phyloP scores from a whole-genome alignment of 2,113 vertebrate genomes.

The Riparia riparia region DNA sequence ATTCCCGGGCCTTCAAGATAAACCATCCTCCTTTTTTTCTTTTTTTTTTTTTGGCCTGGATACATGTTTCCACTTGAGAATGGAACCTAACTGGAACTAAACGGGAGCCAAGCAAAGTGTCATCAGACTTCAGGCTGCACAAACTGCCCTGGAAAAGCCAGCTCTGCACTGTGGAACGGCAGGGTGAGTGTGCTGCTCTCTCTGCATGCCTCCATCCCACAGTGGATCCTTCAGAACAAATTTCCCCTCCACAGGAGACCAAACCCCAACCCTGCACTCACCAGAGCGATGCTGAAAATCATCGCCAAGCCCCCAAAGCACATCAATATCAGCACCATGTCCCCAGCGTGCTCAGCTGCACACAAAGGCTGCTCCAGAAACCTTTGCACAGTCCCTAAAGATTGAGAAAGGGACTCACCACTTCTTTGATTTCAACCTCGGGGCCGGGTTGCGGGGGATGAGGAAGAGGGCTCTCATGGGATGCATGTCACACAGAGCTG shows the following conservation, averaged over 20 bases:
- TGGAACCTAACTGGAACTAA: slow-evolving; percentile 19
- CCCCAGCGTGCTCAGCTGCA: fast-evolving
- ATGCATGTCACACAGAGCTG: slow-evolving; percentile 99
- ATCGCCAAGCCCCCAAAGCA: neutral
- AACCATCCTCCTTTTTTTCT: slow-evolving; percentile 17
- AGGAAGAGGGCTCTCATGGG: slow-evolving; percentile 99
- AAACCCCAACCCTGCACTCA: neutral
- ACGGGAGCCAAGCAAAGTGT: neutral
- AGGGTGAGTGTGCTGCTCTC: neutral
- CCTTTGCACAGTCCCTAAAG: fast-evolving
- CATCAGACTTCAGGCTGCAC: neutral
- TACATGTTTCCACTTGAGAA: slow-evolving; percentile 62
- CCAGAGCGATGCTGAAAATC: neutral
- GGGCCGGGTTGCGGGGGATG: slow-evolving; percentile 96
- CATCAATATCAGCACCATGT: neutral
- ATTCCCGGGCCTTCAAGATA: slow-evolving; percentile 55
- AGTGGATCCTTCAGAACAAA: fast-evolving
- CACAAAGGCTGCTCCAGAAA: neutral
- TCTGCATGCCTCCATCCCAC: neutral
- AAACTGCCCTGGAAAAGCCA: neutral
- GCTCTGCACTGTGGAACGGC: neutral
- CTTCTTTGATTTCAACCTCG: slow-evolving; percentile 97
- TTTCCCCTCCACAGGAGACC: neutral
- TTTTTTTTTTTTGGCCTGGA: slow-evolving; percentile 13
- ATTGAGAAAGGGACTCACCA: slow-evolving; percentile 83